Evolutionary conservation across 2,888 invertebrate genomes (phyloP).

Genomic region (Asteroscopus sphinx): DNA sequence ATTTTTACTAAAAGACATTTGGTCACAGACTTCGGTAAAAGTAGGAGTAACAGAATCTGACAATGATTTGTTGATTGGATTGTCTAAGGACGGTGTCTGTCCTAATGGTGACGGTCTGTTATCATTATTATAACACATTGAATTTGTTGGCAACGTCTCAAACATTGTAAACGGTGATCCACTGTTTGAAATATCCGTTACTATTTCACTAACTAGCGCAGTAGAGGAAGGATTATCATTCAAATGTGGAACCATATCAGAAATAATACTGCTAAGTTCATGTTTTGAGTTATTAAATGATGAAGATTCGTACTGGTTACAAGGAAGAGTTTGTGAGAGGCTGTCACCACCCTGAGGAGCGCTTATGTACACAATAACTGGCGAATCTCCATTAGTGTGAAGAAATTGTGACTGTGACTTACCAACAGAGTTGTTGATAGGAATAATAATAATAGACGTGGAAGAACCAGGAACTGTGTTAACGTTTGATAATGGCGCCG

Average conservation of each 20-base stretch:
- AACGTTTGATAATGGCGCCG: not conserved
- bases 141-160: constrained; percentile 44
- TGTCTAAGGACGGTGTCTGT: constrained; percentile 7
- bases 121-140: constrained; percentile 37
- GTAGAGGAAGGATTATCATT: constrained; percentile 9
- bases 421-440: constrained; percentile 12
- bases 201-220: constrained; percentile 19
- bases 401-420: constrained; percentile 14
- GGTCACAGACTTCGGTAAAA: not conserved
- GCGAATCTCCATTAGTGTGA: constrained; percentile 8
- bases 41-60: not conserved
- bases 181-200: constrained; percentile 15
- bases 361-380: constrained; percentile 32
- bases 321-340: not conserved
- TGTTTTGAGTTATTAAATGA: constrained; percentile 8
- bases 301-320: constrained; percentile 3
- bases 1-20: not conserved
- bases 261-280: constrained; percentile 7
- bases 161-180: constrained; percentile 21
- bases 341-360: constrained; percentile 3
- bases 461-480: constrained; percentile 4
- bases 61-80: constrained; percentile 6
- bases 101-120: constrained; percentile 13
- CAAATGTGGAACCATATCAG: constrained; percentile 20
- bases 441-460: constrained; percentile 43